A percentile compares a stretch with the other conserved stretches of the same genome.
These are phyloP conservation scores for Heterodera filipjevi DNA, from an alignment of 2,888 invertebrate species.

Conservation along the genomic window DNA sequence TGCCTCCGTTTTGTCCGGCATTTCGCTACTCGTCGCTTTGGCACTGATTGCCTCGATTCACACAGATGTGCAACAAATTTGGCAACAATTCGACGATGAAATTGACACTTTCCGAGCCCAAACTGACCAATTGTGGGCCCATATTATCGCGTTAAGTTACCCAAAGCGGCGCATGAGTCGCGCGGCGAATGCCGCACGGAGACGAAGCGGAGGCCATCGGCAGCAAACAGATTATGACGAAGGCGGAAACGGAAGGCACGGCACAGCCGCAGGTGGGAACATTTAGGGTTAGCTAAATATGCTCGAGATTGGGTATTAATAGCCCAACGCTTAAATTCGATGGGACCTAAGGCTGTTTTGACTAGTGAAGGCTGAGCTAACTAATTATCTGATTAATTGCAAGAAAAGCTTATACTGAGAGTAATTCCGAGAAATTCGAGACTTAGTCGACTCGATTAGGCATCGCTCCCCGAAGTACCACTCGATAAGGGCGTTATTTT, in stretches of 20 bases:
- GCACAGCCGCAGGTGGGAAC: background rate
- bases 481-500: background rate
- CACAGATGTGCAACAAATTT: slow-evolving; percentile 57
- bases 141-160: slow-evolving; percentile 53
- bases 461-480: background rate
- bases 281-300: no score
- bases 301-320: no score
- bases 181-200: slow-evolving; percentile 38
- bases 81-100: slow-evolving; percentile 57
- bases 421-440: no score
- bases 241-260: slow-evolving; percentile 40
- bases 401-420: background rate
- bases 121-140: slow-evolving; percentile 61
- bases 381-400: background rate
- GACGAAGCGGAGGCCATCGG: slow-evolving; percentile 43
- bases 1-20: slow-evolving; percentile 58
- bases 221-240: slow-evolving; percentile 32
- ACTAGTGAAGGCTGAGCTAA: no score
- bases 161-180: slow-evolving; percentile 44
- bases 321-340: no score
- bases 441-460: no score
- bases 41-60: slow-evolving; percentile 58
- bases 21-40: slow-evolving; percentile 57
- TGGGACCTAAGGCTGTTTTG: no score
- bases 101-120: slow-evolving; percentile 55